phyloP scores from a whole-genome alignment of 1,140 invertebrate genomes.

The Bombus huntii region DNA sequence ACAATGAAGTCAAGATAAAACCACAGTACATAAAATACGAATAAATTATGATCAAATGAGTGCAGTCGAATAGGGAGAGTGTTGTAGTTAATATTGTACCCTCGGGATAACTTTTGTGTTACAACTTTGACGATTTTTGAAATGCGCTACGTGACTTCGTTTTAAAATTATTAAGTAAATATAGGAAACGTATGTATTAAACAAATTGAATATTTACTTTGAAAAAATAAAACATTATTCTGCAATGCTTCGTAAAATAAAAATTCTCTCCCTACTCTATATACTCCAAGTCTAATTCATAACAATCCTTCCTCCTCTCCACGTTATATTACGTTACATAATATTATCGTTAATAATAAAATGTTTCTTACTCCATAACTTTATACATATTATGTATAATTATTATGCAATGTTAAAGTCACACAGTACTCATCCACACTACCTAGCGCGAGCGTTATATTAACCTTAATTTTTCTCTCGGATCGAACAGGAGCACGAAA shows the following conservation, averaged over 20 bases:
- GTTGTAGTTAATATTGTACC: neutral
- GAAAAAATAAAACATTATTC: constrained; percentile 48
- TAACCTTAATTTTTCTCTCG: constrained; percentile 58
- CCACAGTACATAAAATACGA: constrained; percentile 61
- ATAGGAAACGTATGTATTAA: constrained; percentile 29
- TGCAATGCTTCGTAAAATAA: neutral
- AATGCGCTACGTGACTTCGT: constrained; percentile 42
- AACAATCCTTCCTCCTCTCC: constrained; percentile 72
- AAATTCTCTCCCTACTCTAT: constrained; percentile 67
- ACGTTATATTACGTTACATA: constrained; percentile 78
- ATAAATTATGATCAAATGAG: constrained; percentile 57
- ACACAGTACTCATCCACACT: constrained; percentile 78
- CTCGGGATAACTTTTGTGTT: constrained; percentile 5
- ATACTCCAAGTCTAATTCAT: constrained; percentile 71
- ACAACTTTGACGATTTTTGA: constrained; percentile 25
- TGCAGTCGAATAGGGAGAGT: constrained; percentile 67
- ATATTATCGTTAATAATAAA: constrained; percentile 81
- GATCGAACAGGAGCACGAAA: constrained; percentile 66
- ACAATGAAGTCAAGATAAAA: constrained; percentile 59
- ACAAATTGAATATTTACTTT: constrained; percentile 41
- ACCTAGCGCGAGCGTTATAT: constrained; percentile 74
- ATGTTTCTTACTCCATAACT: constrained; percentile 80
- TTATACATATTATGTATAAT: constrained; percentile 83
- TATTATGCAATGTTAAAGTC: constrained; percentile 82
- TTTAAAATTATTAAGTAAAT: constrained; percentile 1